Evolutionary conservation across 2,888 invertebrate genomes (phyloP).

Genomic region (Drosophila borealis): DNA sequence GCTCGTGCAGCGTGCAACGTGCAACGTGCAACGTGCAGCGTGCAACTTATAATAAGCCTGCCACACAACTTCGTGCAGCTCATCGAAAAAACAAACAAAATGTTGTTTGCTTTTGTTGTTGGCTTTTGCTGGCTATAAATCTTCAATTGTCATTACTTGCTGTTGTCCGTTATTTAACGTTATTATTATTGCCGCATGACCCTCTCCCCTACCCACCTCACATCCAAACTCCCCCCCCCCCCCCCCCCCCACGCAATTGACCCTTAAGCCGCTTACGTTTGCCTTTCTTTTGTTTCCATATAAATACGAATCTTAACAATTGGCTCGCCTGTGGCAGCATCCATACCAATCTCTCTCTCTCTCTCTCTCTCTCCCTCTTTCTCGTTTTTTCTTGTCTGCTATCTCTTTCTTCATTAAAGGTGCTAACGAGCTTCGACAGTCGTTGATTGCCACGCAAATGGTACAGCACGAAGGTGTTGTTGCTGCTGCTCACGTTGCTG

Average conservation of each 20-base stretch:
- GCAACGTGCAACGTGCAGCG: conserved; percentile 51
- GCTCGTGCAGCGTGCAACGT: conserved; percentile 44
- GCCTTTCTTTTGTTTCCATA: conserved; percentile 28
- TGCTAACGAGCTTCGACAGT: conserved; percentile 65
- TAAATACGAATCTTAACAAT: conserved; percentile 39
- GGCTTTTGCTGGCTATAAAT: conserved; percentile 35
- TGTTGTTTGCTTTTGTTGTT: conserved; percentile 28
- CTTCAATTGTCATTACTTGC: conserved; percentile 66
- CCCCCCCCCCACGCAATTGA: background rate
- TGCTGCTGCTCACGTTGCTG: conserved; percentile 8
- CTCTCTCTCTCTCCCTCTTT: background rate
- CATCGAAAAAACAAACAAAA: conserved; percentile 5
- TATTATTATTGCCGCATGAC: conserved; percentile 56
- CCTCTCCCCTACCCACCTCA: background rate
- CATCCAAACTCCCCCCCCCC: background rate
- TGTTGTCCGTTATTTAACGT: conserved; percentile 64
- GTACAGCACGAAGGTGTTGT: conserved; percentile 34
- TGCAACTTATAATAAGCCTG: conserved; percentile 68
- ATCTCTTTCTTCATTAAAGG: conserved; percentile 26
- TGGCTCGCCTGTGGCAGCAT: conserved; percentile 26
- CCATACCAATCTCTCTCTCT: conserved; percentile 7
- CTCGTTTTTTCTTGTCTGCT: background rate
- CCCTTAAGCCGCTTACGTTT: conserved; percentile 44
- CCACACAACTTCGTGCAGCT: conserved; percentile 63
- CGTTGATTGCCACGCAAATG: conserved; percentile 51